A percentile compares a stretch with the other conserved stretches of the same genome.
phyloP scores from a whole-genome alignment of 1,140 invertebrate species.

The Leptestheria dahalacensis region DNA sequence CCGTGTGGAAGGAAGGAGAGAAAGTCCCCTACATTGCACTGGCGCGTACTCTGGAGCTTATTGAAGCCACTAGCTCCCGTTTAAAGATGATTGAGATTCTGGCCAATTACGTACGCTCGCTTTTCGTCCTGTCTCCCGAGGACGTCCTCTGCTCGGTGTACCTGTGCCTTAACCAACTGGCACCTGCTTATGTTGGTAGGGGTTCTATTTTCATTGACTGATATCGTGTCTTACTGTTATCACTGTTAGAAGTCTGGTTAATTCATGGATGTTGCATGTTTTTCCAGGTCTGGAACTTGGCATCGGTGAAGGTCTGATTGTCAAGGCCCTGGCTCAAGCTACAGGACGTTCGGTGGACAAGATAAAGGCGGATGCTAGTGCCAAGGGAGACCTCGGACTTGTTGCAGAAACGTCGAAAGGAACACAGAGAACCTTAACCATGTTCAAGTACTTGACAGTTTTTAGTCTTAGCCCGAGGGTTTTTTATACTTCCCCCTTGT shows the following conservation, averaged over 20 bases:
- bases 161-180: constrained; percentile 86
- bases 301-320: constrained; percentile 81
- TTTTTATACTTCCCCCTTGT: background rate
- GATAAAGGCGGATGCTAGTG: constrained; percentile 64
- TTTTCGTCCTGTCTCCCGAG: constrained; percentile 68
- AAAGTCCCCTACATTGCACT: constrained; percentile 83
- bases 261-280: constrained; percentile 30
- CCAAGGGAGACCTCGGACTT: constrained; percentile 77
- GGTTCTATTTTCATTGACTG: too few relatives aligned
- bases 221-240: too few relatives aligned
- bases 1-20: constrained; percentile 63
- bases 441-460: constrained; percentile 20
- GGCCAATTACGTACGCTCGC: constrained; percentile 85
- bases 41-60: constrained; percentile 74
- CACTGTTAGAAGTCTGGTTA: too few relatives aligned
- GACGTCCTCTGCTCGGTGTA: constrained; percentile 85
- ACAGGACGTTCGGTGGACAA: constrained; percentile 74
- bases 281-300: constrained; percentile 61
- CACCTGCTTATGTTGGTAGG: constrained; percentile 82
- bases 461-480: background rate
- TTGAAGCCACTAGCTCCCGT: constrained; percentile 74
- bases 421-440: constrained; percentile 72
- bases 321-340: constrained; percentile 86
- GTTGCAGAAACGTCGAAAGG: constrained; percentile 79
- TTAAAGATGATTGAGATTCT: constrained; percentile 90